A percentile compares a stretch with the other conserved stretches of the same genome.
phyloP scores from a whole-genome alignment of 2,888 invertebrate species.

The Cheilosia variabilis region DNA sequence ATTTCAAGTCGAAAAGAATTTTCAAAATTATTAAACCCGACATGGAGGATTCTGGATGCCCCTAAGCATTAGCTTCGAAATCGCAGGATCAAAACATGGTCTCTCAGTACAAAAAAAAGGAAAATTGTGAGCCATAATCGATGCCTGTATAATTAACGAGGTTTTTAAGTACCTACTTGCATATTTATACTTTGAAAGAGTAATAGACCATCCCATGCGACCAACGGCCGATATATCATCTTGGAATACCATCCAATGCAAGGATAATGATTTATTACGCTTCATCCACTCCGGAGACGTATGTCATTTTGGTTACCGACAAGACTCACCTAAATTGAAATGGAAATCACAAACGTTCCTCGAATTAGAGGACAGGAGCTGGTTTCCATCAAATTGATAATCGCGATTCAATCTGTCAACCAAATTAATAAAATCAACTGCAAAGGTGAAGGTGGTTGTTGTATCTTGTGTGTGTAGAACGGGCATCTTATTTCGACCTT shows the following conservation, averaged over 20 bases:
- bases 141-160: not conserved
- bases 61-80: too few relatives aligned
- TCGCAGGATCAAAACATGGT: too few relatives aligned
- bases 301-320: not conserved
- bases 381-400: conserved; percentile 80
- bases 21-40: too few relatives aligned
- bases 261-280: conserved; percentile 26
- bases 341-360: conserved; percentile 24
- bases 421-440: conserved; percentile 63
- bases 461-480: conserved; percentile 2
- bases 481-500: conserved; percentile 14
- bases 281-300: not conserved
- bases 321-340: conserved; percentile 18
- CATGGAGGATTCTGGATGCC: too few relatives aligned
- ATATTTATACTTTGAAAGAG: not conserved
- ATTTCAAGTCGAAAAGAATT: conserved; percentile 25
- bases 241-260: not conserved
- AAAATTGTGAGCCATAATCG: too few relatives aligned
- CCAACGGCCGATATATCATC: not conserved
- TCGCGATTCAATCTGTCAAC: conserved; percentile 80
- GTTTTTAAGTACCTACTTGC: not conserved
- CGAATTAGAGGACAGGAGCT: conserved; percentile 78
- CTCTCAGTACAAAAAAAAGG: too few relatives aligned
- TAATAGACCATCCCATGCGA: not conserved
- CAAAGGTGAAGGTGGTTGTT: conserved; percentile 7